These are phyloP conservation scores for Streblospio benedicti DNA, from an alignment of 1,140 invertebrate species.

Conservation along the genomic window DNA sequence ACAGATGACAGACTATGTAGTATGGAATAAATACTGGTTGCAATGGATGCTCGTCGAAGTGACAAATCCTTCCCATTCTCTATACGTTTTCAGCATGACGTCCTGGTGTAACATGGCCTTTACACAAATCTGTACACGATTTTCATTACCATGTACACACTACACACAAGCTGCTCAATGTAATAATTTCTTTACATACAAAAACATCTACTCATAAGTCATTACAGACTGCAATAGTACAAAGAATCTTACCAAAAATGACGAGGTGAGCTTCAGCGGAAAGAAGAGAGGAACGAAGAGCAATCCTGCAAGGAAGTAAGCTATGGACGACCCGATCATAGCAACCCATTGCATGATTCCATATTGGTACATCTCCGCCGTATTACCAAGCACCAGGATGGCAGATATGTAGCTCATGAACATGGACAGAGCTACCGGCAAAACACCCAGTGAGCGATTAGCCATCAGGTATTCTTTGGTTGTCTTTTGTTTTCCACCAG, in stretches of 20 bases:
- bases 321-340: not conserved
- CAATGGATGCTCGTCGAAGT: no score
- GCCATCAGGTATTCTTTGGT: not conserved
- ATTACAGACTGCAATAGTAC: no score
- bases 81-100: no score
- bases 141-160: no score
- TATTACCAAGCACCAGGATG: not conserved
- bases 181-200: no score
- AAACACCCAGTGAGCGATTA: not conserved
- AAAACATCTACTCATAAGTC: no score
- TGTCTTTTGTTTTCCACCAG: not conserved
- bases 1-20: no score
- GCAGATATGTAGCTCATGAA: not conserved
- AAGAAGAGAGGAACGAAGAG: conserved; percentile 8
- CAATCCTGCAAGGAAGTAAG: not conserved
- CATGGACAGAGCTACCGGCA: conserved; percentile 2
- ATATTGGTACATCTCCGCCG: conserved; percentile 3
- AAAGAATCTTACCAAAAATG: conserved; percentile 9
- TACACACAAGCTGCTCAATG: no score
- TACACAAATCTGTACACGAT: no score
- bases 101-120: no score
- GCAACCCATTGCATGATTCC: not conserved
- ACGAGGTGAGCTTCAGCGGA: conserved; percentile 4
- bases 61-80: no score
- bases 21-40: no score